Evolutionary conservation across 2,888 invertebrate species (phyloP), one percentile per base, ranked within the genome.

Genomic region (Limnephilus rhombicus): DNA sequence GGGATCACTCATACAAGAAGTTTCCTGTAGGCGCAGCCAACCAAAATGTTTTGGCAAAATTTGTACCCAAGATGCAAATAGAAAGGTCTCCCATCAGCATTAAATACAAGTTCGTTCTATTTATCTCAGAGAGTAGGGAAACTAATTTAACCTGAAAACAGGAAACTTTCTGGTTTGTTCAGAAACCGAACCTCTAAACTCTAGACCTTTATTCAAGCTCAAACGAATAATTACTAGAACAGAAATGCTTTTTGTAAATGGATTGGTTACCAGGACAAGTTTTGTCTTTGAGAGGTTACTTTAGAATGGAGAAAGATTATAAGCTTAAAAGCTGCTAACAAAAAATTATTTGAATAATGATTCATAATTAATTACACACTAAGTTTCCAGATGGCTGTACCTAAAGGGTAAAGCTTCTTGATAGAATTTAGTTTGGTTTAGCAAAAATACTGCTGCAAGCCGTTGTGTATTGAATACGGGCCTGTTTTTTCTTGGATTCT

Each of bases 21-120:
- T 49, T 80, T 68, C 88, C 68, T 18, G 34, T 80, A 88, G 31
- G 80, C 88, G 88, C 80, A 89, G 80, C 11, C 89, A 80, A 41
- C 53, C 68, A 53, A 34, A 87, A 68, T 87, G 34, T 68, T 34
- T 87, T 34, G 68, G 68, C 86, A 31, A 81, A 80, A 80, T 37
- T 37, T 89, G 29, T 89, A 89, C 41, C 34, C 80, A 89, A 89
- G 88, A 89, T 89, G 87, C 89, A 91, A 91, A 89, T 85, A 80
- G 89, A 89, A 88, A 87, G 91, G 80, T 87, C 86, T 91, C n/a
- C 91, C 87, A 88, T 91, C 91, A 89, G 80, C 80, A 91, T 53
- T n/a, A 41, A 89, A 31, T 49, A 88, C 87, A 89, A 91, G 89
- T 91, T 89, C 83, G 85, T 91, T 91, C 41, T 91, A 85, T 89